Percentiles rank a stretch among this genome's conserved stretches.
These are phyloP conservation scores for Cyclura pinguis DNA, from an alignment of 2,797 vertebrate species.

Conservation along the genomic window DNA sequence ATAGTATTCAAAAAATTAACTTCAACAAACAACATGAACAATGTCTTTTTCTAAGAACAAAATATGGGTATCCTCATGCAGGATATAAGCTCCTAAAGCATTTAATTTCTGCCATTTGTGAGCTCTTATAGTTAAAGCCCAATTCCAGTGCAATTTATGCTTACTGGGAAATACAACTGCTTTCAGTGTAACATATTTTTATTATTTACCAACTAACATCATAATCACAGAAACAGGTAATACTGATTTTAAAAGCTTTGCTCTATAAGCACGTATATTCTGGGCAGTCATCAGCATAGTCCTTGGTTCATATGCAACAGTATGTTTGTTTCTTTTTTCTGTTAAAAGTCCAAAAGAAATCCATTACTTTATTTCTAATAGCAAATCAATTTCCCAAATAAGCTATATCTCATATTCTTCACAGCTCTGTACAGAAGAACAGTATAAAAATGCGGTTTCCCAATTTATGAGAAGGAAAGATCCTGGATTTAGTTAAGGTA, in stretches of 20 bases:
- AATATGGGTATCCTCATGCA: not conserved
- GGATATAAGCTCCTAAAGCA: not conserved
- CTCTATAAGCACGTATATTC: not conserved
- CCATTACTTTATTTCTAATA: not conserved
- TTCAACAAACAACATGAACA: not conserved
- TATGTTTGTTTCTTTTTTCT: not conserved
- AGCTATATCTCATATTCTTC: fast-evolving
- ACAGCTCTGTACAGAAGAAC: fast-evolving
- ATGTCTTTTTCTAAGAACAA: not conserved
- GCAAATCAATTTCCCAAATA: not conserved
- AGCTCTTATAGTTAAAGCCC: not conserved
- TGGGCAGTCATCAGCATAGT: not conserved
- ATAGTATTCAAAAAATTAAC: not conserved
- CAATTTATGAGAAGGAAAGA: not conserved
- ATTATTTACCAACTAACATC: not conserved
- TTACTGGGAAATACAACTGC: not conserved
- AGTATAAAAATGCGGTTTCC: fast-evolving
- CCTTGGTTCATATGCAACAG: slow-evolving; percentile 14
- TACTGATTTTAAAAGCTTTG: not conserved
- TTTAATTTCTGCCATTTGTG: not conserved
- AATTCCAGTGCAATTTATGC: not conserved
- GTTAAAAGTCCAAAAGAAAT: slow-evolving; percentile 14
- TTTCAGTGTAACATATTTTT: not conserved
- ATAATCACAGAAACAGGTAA: not conserved
- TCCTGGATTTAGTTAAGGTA: fast-evolving